Base-by-base conservation (phyloP, 2,797 vertebrate species). In the Enteromius fasciolatus region DNA sequence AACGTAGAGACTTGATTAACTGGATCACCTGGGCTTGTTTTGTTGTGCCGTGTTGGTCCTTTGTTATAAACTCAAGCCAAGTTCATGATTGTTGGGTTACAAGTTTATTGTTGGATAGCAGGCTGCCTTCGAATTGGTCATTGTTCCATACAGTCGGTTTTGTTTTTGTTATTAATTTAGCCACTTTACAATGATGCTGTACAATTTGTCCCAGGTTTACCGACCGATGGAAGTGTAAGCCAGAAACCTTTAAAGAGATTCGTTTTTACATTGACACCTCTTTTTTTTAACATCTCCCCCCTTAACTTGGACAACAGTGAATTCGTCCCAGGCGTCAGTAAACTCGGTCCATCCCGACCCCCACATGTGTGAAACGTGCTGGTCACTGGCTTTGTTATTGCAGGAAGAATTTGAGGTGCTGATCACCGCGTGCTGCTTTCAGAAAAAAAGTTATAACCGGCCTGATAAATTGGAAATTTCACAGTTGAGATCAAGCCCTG, bases 301-400 rank as follows among this genome's bases (percentile, higher is more conserved):
- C 31, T 63, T 48, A 63, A 76, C 4, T 33, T 17, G 17, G 28
- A 31, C 67, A 44, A 44, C 20, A 20, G 64, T 59, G 14, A 41
- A n/a, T 69, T 57, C 44, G 31, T 52, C 23, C 20, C 12, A 89
- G 89, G 84, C 91, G 90, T 91, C 89, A 91, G 90, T 90, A 89
- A 91, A 90, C 88, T 77, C 88, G 90, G 88, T 86, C 78, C 86
- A 89, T 85, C 90, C 91, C 92, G 90, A 89, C 91, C 91, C 89
- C 91, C 83, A 75, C 76, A 50, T 52, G 81, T 74, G 85, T 85
- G 90, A 89, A 89, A 90, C 89, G 83, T 91, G 90, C 88, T 64
- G 90, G 88, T 87, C 92, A 85, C 41, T 84, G 57, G 92, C 93
- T 93, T 94, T 95, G 94, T 94, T 94, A 90, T 94, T 93, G 87